A percentile compares a stretch with the other conserved stretches of the same genome.
These are phyloP conservation scores for Brachyrhaphis roseni DNA, from an alignment of 2,797 vertebrate species.

Conservation along the genomic window DNA sequence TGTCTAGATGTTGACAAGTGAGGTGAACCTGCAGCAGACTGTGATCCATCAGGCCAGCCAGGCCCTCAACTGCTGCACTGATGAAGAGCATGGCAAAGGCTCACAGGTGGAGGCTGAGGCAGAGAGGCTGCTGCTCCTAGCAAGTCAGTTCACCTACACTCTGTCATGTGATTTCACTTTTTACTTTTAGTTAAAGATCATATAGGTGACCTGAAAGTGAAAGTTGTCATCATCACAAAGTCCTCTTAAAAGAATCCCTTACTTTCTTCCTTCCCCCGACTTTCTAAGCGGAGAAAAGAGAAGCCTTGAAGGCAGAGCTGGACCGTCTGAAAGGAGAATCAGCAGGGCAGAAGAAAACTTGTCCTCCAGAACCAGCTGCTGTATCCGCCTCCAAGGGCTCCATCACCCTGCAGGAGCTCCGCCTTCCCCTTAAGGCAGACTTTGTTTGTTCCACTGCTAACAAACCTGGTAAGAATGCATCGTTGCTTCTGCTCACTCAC, in stretches of 20 bases:
- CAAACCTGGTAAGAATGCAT: conserved; percentile 83
- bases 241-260: not conserved
- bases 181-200: not conserved
- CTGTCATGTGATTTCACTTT: not conserved
- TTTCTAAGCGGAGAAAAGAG: conserved; percentile 88
- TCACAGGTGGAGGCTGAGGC: conserved; percentile 96
- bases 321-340: conserved; percentile 86
- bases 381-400: conserved; percentile 87
- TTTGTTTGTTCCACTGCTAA: conserved; percentile 90
- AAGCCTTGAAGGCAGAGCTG: conserved; percentile 86
- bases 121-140: conserved; percentile 91
- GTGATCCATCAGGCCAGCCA: conserved; percentile 97
- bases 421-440: conserved; percentile 94
- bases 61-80: conserved; percentile 96
- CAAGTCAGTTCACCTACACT: conserved; percentile 82
- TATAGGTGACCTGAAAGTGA: not conserved
- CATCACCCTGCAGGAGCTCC: conserved; percentile 89
- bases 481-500: not conserved
- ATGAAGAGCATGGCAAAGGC: conserved; percentile 96
- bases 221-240: not conserved
- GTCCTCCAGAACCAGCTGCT: conserved; percentile 37
- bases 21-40: conserved; percentile 95
- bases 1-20: conserved; percentile 87
- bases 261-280: not conserved
- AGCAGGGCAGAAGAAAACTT: conserved; percentile 74